Conservation (phyloP, 1,140 invertebrate species). For the Drosophila elegans region DNA sequence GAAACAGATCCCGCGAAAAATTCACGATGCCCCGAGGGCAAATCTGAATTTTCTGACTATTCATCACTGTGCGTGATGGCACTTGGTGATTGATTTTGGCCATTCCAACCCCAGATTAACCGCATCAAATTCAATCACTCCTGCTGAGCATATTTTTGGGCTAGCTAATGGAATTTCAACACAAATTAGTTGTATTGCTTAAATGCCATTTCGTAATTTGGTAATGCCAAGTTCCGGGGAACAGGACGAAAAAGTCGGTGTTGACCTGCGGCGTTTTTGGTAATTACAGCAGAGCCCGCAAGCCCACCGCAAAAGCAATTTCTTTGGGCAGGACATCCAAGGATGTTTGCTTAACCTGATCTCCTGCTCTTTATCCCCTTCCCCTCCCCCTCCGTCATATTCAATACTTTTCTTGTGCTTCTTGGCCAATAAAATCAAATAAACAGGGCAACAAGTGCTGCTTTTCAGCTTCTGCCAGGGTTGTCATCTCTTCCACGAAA, state of each 20-base stretch:
- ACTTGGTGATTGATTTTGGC: constrained; percentile 35
- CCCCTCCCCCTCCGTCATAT: constrained; percentile 21
- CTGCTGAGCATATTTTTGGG: constrained; percentile 32
- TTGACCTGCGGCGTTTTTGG: constrained; percentile 45
- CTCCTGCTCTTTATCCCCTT: not conserved
- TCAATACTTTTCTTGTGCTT: constrained; percentile 50
- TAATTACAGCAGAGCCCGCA: constrained; percentile 42
- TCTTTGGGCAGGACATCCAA: constrained; percentile 24
- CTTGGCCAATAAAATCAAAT: constrained; percentile 67
- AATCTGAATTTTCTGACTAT: constrained; percentile 17
- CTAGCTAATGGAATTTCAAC: constrained; percentile 70
- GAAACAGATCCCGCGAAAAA: constrained; percentile 10
- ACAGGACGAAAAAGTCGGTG: constrained; percentile 4
- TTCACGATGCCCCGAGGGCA: not conserved
- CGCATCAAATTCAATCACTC: constrained; percentile 36
- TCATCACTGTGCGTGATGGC: constrained; percentile 47
- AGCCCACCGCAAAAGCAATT: constrained; percentile 46
- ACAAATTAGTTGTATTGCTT: constrained; percentile 75
- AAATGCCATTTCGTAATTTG: constrained; percentile 63
- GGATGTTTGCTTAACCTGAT: constrained; percentile 16
- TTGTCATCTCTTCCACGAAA: constrained; percentile 54
- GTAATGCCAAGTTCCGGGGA: constrained; percentile 44
- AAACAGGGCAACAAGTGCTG: constrained; percentile 57
- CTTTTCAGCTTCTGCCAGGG: constrained; percentile 27
- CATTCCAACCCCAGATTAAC: not conserved